Evolutionary conservation across 2,113 vertebrate genomes (phyloP).

Genomic region (Balaenoptera acutorostrata): DNA sequence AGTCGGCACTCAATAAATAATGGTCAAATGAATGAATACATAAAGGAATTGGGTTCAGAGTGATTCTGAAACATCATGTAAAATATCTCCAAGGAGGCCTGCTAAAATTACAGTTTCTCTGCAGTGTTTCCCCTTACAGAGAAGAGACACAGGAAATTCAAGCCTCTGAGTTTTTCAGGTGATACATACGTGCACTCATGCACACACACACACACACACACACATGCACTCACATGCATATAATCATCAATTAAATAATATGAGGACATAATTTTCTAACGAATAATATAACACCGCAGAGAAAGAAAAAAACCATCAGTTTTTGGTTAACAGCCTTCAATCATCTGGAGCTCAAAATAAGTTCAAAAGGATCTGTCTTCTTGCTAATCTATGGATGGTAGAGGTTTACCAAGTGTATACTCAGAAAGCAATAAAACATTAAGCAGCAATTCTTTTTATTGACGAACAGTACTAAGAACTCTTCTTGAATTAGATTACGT

Average conservation of each 20-base stretch:
- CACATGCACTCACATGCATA: background rate
- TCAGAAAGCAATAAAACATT: too few species aligned
- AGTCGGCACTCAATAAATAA: background rate
- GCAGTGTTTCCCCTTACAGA: background rate
- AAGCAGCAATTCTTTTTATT: too few species aligned
- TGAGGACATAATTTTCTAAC: background rate
- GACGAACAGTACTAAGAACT: too few species aligned
- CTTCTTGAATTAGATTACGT: too few species aligned
- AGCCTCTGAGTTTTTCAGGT: background rate
- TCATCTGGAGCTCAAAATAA: background rate
- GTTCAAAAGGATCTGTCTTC: background rate
- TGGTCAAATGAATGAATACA: background rate
- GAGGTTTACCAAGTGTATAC: too few species aligned
- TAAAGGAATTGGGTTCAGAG: background rate
- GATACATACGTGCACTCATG: rapidly evolving
- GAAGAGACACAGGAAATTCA: background rate
- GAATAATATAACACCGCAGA: background rate
- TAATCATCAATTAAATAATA: background rate
- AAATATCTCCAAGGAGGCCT: background rate
- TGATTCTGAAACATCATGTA: background rate
- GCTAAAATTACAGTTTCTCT: background rate
- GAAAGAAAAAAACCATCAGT: background rate
- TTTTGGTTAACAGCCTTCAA: background rate
- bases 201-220: too few species aligned
- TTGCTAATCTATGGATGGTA: background rate